These are phyloP conservation scores for Scalopus aquaticus DNA, from an alignment of 2,113 vertebrate genomes.

Conservation along the genomic window DNA sequence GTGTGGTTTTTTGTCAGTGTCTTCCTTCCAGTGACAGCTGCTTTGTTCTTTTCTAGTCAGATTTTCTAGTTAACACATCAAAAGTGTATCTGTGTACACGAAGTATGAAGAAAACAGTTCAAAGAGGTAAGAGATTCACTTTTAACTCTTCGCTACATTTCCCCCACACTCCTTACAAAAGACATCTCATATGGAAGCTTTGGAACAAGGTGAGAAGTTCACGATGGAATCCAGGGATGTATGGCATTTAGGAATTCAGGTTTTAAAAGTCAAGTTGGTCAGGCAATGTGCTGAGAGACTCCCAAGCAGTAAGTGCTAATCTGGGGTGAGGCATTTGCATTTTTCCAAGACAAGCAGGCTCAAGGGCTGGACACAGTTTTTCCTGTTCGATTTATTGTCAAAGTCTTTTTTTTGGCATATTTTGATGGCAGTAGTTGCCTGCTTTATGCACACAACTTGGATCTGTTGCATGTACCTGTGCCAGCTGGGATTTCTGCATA, in stretches of 20 bases:
- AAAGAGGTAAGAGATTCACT: conserved; percentile 89
- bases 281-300: conserved; percentile 64
- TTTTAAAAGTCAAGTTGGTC: conserved; percentile 74
- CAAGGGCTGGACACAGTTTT: neutral
- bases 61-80: conserved; percentile 96
- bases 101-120: conserved; percentile 89
- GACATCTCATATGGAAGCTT: conserved; percentile 76
- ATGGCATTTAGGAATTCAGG: conserved; percentile 61
- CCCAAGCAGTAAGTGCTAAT: conserved; percentile 56
- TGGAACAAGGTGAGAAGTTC: conserved; percentile 82
- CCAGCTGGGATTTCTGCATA: neutral
- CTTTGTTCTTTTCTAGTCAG: conserved; percentile 95
- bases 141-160: conserved; percentile 88
- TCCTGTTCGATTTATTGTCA: neutral
- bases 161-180: conserved; percentile 82
- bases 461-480: neutral
- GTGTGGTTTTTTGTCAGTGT: conserved; percentile 91
- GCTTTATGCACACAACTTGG: neutral
- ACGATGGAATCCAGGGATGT: conserved; percentile 68
- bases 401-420: neutral
- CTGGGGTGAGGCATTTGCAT: neutral
- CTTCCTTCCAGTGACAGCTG: conserved; percentile 93
- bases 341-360: neutral
- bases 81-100: conserved; percentile 92
- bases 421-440: neutral